Percentiles rank a stretch among this genome's conserved stretches.
These are phyloP conservation scores for Papilio demoleus DNA, from an alignment of 2,888 invertebrate genomes.

Conservation along the genomic window DNA sequence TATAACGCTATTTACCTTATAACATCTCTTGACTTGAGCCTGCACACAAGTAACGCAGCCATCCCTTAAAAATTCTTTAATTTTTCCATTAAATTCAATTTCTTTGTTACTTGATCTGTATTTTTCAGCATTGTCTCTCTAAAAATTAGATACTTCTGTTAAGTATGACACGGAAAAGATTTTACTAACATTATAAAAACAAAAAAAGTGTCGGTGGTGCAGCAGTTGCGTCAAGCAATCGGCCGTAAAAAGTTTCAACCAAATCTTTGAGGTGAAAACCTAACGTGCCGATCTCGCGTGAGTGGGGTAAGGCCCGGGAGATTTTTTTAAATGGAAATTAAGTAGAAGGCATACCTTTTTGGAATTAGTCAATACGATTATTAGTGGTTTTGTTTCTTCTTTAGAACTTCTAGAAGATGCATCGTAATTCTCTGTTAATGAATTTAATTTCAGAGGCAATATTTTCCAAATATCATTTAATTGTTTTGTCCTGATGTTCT, in stretches of 20 bases:
- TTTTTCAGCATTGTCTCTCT: slow-evolving; percentile 24
- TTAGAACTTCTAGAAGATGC: background rate
- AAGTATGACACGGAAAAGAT: too few species aligned
- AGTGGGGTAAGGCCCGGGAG: too few species aligned
- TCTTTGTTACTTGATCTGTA: slow-evolving; percentile 15
- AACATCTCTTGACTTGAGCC: slow-evolving; percentile 63
- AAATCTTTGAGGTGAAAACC: too few species aligned
- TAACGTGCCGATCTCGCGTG: too few species aligned
- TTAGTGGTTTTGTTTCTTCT: slow-evolving; percentile 2
- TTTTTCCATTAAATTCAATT: background rate
- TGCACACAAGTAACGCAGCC: slow-evolving; percentile 64
- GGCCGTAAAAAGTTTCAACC: too few species aligned
- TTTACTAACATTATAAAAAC: too few species aligned
- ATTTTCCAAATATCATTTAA: background rate
- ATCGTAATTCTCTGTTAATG: background rate
- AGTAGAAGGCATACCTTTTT: background rate
- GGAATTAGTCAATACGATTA: background rate
- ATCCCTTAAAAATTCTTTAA: slow-evolving; percentile 49
- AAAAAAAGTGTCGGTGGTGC: too few species aligned
- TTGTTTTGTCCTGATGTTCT: background rate
- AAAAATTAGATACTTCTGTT: background rate
- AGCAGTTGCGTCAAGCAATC: too few species aligned
- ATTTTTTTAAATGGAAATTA: background rate
- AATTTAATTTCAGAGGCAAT: background rate
- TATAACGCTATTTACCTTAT: too few species aligned